Conservation (phyloP, 2,888 invertebrate genomes). For the Parnassius apollo region DNA sequence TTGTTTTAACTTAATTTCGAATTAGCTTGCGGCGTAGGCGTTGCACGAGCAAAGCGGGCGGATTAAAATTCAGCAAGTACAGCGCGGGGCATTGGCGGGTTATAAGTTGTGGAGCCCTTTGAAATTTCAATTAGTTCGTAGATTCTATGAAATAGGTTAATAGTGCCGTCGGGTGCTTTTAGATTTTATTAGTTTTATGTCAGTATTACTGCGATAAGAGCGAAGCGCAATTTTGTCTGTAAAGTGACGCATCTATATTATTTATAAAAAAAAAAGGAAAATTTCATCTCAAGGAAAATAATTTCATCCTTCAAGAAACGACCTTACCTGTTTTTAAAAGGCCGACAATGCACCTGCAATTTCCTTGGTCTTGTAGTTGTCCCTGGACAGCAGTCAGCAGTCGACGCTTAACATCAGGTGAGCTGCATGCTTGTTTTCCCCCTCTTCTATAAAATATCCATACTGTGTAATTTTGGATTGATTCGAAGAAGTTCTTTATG, state of each 20-base stretch:
- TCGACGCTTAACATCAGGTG: background rate
- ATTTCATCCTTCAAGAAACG: no score
- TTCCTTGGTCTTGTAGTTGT: background rate
- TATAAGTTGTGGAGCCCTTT: slow-evolving; percentile 12
- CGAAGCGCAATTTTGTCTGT: no score
- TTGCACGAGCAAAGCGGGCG: background rate
- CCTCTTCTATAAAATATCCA: no score
- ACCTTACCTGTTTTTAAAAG: no score
- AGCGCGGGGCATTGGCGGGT: slow-evolving; percentile 5
- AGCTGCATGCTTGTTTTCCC: background rate
- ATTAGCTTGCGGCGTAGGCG: slow-evolving; percentile 3
- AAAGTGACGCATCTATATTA: no score
- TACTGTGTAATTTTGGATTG: no score
- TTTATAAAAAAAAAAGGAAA: no score
- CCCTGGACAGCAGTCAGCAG: background rate
- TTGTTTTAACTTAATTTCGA: slow-evolving; percentile 6
- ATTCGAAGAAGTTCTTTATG: no score
- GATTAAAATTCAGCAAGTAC: slow-evolving; percentile 21
- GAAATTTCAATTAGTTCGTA: slow-evolving; percentile 16
- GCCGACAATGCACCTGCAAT: no score
- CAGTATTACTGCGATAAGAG: background rate
- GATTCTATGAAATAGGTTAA: slow-evolving; percentile 14
- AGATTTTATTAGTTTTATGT: background rate
- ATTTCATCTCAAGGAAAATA: no score
- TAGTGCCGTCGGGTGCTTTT: background rate